Evolutionary conservation across 1,140 invertebrate genomes (phyloP).

Genomic region (Oscheius sp.): DNA sequence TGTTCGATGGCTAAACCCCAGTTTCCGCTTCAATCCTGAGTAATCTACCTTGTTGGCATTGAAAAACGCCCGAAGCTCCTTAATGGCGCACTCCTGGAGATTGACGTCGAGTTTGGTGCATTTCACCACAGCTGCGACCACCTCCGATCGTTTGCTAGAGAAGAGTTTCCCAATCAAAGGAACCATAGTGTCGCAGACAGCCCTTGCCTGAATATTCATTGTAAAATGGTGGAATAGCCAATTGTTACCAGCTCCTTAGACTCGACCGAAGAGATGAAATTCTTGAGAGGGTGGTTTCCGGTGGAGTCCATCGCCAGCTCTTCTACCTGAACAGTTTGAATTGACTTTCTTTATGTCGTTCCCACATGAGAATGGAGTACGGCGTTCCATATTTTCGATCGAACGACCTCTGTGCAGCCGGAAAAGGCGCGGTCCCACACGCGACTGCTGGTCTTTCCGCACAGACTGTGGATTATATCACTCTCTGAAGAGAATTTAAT

Average conservation of each 20-base stretch:
- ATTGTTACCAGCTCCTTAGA: neutral
- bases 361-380: neutral
- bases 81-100: neutral
- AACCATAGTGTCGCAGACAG: neutral
- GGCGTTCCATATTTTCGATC: neutral
- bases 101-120: neutral
- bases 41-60: slow-evolving; percentile 12
- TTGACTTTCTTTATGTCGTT: too few relatives aligned
- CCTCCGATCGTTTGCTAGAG: neutral
- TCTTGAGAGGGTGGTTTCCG: neutral
- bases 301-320: neutral
- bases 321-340: neutral
- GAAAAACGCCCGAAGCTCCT: slow-evolving; percentile 5
- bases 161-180: slow-evolving; percentile 7
- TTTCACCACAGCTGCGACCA: slow-evolving; percentile 8
- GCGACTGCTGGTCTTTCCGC: neutral
- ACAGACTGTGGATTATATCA: neutral
- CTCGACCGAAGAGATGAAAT: neutral
- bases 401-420: neutral
- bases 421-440: neutral
- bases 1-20: neutral
- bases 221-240: neutral
- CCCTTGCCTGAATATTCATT: neutral
- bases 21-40: too few relatives aligned
- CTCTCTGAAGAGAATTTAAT: neutral